A percentile compares a stretch with the other conserved stretches of the same genome.
Evolutionary conservation across 2,797 vertebrate species (phyloP).

Genomic region (Mastacembelus armatus): DNA sequence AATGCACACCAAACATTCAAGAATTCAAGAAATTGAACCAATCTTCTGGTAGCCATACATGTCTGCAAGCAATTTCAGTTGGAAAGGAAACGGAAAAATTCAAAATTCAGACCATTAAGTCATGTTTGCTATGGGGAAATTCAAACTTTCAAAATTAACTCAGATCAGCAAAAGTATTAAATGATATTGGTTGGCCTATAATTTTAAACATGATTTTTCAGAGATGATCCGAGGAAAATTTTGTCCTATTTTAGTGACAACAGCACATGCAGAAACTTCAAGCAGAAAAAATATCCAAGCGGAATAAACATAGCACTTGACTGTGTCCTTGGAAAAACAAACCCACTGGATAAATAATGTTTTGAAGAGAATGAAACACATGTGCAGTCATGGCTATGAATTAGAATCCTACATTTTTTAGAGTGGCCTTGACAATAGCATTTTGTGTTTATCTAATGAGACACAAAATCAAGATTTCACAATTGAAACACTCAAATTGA

Average conservation of each 20-base stretch:
- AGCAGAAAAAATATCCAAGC: not conserved
- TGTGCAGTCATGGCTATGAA: conserved; percentile 30
- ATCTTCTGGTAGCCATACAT: conserved; percentile 13
- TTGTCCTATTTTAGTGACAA: not conserved
- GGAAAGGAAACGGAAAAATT: too few relatives aligned
- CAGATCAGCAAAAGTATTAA: conserved; percentile 6
- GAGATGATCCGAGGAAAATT: not conserved
- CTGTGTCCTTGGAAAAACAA: conserved; percentile 56
- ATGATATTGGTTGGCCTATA: not conserved
- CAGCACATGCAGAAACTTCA: conserved; percentile 9
- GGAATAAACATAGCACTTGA: conserved; percentile 33
- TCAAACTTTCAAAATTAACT: conserved; percentile 23
- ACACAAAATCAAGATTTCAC: conserved; percentile 11
- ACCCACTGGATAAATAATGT: conserved; percentile 40
- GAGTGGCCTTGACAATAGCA: conserved; percentile 40
- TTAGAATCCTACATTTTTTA: conserved; percentile 19
- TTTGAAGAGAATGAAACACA: conserved; percentile 25
- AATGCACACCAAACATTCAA: conserved; percentile 40
- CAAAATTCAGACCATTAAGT: too few relatives aligned
- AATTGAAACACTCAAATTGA: conserved; percentile 2
- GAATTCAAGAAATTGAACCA: conserved; percentile 34
- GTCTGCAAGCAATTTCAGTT: conserved; percentile 6
- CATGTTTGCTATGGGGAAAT: too few relatives aligned
- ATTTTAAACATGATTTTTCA: conserved; percentile 1
- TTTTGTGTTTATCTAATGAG: conserved; percentile 24